phyloP scores from a whole-genome alignment of 2,113 vertebrate genomes.

The Donacobius atricapilla region DNA sequence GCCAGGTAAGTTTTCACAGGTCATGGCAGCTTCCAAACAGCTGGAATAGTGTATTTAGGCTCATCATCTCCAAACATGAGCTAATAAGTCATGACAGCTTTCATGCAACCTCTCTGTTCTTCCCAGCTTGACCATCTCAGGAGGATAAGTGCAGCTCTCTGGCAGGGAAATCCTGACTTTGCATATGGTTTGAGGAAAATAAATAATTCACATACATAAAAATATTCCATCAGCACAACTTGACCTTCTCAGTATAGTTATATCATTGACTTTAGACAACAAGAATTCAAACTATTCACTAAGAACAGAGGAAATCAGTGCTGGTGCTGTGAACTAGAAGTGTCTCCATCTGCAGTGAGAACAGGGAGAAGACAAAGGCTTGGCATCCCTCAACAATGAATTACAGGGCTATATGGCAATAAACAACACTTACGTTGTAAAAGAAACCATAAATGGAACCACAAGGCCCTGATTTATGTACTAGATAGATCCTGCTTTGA shows the following conservation, averaged over 20 bases:
- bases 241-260: neutral
- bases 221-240: neutral
- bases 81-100: neutral
- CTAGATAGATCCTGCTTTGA: conserved; percentile 26
- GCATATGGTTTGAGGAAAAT: neutral
- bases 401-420: conserved; percentile 52
- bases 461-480: conserved; percentile 61
- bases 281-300: neutral
- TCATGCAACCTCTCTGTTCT: neutral
- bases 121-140: neutral
- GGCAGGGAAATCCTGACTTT: neutral
- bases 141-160: neutral
- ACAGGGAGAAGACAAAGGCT: neutral
- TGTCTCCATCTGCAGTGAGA: neutral
- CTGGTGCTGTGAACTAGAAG: neutral
- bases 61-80: neutral
- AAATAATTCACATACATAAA: neutral
- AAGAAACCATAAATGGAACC: conserved; percentile 65
- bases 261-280: neutral
- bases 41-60: neutral
- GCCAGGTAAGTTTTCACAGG: neutral
- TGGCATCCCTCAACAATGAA: conserved; percentile 2
- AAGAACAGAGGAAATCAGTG: neutral
- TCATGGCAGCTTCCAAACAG: neutral
- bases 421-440: conserved; percentile 68